Conservation (phyloP, 2,113 vertebrate genomes). For the Forbesichthys papilliferus region DNA sequence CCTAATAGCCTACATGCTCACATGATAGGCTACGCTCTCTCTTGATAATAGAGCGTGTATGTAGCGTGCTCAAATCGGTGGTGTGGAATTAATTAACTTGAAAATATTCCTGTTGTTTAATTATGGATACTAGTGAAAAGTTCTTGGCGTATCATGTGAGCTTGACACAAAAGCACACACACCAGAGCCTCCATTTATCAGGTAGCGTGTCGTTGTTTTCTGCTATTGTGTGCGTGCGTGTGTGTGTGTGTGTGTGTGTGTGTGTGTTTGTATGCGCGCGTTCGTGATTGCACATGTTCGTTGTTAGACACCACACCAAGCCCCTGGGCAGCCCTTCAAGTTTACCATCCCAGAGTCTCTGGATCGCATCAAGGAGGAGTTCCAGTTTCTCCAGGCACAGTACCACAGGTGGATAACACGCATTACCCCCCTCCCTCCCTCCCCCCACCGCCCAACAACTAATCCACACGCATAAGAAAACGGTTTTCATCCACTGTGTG, state of each 20-base stretch:
- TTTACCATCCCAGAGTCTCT: slow-evolving; percentile 96
- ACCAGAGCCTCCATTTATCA: slow-evolving; percentile 30
- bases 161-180: slow-evolving; percentile 16
- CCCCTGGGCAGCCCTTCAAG: slow-evolving; percentile 92
- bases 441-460: slow-evolving; percentile 7
- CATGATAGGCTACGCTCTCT: slow-evolving; percentile 4
- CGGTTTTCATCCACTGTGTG: not conserved
- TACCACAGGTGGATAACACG: slow-evolving; percentile 89
- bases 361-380: slow-evolving; percentile 97
- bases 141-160: slow-evolving; percentile 43
- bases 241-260: slow-evolving; percentile 28
- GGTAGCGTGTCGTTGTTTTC: slow-evolving; percentile 32
- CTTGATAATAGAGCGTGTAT: slow-evolving; percentile 24
- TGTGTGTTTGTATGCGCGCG: slow-evolving; percentile 30
- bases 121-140: slow-evolving; percentile 27
- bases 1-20: slow-evolving; percentile 15
- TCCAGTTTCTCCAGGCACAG: slow-evolving; percentile 95
- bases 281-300: not conserved
- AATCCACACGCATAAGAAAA: slow-evolving; percentile 23
- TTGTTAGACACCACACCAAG: slow-evolving; percentile 91
- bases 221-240: slow-evolving; percentile 6
- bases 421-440: not conserved
- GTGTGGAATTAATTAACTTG: slow-evolving; percentile 13
- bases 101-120: slow-evolving; percentile 11
- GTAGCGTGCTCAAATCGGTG: slow-evolving; percentile 10